Evolutionary conservation across 2,888 invertebrate genomes (phyloP).

Genomic region (Diplolepis rosae): DNA sequence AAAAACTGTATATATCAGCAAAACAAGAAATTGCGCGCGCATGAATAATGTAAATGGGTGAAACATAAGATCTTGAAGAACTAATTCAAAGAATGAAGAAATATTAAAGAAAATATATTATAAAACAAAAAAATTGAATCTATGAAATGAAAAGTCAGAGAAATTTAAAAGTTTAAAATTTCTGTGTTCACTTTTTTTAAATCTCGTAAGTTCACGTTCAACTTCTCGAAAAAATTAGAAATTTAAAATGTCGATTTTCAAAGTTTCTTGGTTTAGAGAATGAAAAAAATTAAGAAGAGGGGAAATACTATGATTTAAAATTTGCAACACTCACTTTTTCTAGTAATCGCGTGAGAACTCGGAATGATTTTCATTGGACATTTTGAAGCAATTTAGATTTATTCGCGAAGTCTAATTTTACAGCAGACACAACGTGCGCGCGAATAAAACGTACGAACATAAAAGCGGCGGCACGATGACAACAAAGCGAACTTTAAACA

Average conservation of each 20-base stretch:
- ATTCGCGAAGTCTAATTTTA: not conserved
- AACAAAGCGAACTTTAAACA: constrained; percentile 14
- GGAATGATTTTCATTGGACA: not conserved
- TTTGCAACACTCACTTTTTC: not conserved
- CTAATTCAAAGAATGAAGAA: constrained; percentile 7
- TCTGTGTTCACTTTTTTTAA: too few relatives aligned
- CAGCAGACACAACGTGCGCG: constrained; percentile 1
- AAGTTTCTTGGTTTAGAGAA: not conserved
- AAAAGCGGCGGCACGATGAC: not conserved
- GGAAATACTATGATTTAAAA: not conserved
- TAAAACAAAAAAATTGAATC: too few relatives aligned
- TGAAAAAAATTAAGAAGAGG: not conserved
- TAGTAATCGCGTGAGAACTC: not conserved
- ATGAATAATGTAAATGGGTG: not conserved
- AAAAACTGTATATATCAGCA: constrained; percentile 25
- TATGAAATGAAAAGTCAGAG: too few relatives aligned
- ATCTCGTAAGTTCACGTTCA: too few relatives aligned
- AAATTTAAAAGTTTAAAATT: too few relatives aligned
- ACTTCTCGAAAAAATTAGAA: not conserved
- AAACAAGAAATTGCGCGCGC: not conserved
- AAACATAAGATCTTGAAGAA: not conserved
- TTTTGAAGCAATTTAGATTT: not conserved
- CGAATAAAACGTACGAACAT: not conserved
- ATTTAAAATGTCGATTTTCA: not conserved
- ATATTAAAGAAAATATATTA: too few relatives aligned